Conservation (phyloP, 2,797 vertebrate genomes). For the Lacerta agilis region DNA sequence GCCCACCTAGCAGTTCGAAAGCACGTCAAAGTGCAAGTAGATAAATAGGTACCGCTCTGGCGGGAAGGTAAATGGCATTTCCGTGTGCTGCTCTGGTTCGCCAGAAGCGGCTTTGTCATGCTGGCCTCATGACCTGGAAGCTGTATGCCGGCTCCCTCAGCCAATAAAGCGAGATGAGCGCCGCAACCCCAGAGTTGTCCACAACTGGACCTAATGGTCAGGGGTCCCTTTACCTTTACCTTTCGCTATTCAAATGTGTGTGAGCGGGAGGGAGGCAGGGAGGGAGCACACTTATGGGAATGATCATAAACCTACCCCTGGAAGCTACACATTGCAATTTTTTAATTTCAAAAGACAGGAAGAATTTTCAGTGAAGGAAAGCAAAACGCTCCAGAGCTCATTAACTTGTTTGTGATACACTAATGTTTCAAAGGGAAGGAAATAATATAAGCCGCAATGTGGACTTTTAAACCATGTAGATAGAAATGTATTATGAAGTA, state of each 20-base stretch:
- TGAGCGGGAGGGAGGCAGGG: too few species aligned
- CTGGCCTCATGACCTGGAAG: too few species aligned
- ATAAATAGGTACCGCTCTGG: too few species aligned
- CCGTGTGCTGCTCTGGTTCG: not conserved
- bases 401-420: not conserved
- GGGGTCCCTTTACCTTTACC: too few species aligned
- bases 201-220: too few species aligned
- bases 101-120: too few species aligned
- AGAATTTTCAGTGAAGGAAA: not conserved
- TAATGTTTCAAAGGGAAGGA: not conserved
- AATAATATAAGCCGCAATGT: not conserved
- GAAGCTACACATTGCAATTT: not conserved
- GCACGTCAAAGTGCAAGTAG: too few species aligned
- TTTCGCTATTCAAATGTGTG: not conserved
- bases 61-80: not conserved
- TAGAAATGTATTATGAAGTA: not conserved
- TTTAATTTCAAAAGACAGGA: not conserved
- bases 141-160: too few species aligned
- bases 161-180: too few species aligned
- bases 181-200: too few species aligned
- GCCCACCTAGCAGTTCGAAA: too few species aligned
- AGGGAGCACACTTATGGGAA: not conserved
- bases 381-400: not conserved
- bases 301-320: not conserved
- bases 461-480: not conserved